Evolutionary conservation across 1,140 invertebrate genomes (phyloP).

Genomic region (Drosophila micromelanica): DNA sequence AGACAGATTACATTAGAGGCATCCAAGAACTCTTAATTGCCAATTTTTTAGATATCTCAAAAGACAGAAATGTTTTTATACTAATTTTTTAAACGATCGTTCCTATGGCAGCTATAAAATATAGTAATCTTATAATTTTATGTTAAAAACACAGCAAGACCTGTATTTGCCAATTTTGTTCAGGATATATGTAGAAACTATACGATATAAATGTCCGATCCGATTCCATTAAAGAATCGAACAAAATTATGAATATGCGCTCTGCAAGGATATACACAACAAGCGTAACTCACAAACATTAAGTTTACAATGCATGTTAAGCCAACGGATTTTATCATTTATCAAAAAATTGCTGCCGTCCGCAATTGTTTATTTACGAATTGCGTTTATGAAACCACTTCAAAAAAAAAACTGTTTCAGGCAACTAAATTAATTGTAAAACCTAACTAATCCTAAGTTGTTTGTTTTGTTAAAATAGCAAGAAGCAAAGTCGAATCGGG

Average conservation of each 20-base stretch:
- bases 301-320: not conserved
- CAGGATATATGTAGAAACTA: too few relatives aligned
- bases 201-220: too few relatives aligned
- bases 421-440: not conserved
- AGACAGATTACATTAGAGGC: too few relatives aligned
- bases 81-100: not conserved
- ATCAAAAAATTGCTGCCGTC: slow-evolving; percentile 65
- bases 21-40: too few relatives aligned
- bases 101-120: too few relatives aligned
- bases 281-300: not conserved
- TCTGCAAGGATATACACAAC: too few relatives aligned
- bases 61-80: not conserved
- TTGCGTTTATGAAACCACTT: slow-evolving; percentile 6
- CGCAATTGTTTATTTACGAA: slow-evolving; percentile 53
- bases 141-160: too few relatives aligned
- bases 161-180: too few relatives aligned
- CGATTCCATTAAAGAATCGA: too few relatives aligned
- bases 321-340: not conserved
- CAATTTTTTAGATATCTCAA: too few relatives aligned
- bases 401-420: not conserved
- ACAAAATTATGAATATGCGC: not conserved
- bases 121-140: too few relatives aligned
- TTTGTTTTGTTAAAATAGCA: not conserved
- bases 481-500: slow-evolving; percentile 14
- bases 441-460: not conserved